Evolutionary conservation across 30 jellyfish, hydroid and myxozoan species (phyloP).

Genomic region (Turritopsis rubra): DNA sequence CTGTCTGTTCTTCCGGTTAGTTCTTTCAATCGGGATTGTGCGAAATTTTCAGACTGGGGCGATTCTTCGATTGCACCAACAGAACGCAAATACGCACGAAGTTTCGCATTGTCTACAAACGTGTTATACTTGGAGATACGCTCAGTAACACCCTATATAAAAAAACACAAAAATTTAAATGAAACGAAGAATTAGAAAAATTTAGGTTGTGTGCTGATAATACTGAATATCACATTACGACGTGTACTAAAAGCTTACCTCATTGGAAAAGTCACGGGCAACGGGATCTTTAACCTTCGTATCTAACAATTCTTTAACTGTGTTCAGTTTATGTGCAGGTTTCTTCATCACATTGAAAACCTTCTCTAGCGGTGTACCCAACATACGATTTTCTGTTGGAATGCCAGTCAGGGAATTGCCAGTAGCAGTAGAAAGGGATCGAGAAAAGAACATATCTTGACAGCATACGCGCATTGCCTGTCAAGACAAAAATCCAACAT

Average conservation of each 20-base stretch:
- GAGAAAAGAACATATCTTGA: constrained; percentile 95
- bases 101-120: constrained; percentile 78
- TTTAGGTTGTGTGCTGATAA: too few species aligned
- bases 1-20: constrained; percentile 18
- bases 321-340: constrained; percentile 64
- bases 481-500: background rate
- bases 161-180: background rate
- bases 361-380: constrained; percentile 58
- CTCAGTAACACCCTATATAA: constrained; percentile 67
- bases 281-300: constrained; percentile 67
- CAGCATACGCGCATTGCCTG: constrained; percentile 96
- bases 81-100: constrained; percentile 82
- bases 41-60: constrained; percentile 49
- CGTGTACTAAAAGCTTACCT: constrained; percentile 64
- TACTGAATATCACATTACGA: too few species aligned
- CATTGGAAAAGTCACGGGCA: constrained; percentile 70
- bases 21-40: constrained; percentile 71
- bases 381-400: constrained; percentile 16
- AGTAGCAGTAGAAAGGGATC: constrained; percentile 70
- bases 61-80: constrained; percentile 74
- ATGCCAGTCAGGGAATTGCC: constrained; percentile 35
- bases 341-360: constrained; percentile 58
- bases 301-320: constrained; percentile 67
- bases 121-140: constrained; percentile 71
- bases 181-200: background rate